Conservation (phyloP, 2,888 invertebrate species). For the Apantesis nais region DNA sequence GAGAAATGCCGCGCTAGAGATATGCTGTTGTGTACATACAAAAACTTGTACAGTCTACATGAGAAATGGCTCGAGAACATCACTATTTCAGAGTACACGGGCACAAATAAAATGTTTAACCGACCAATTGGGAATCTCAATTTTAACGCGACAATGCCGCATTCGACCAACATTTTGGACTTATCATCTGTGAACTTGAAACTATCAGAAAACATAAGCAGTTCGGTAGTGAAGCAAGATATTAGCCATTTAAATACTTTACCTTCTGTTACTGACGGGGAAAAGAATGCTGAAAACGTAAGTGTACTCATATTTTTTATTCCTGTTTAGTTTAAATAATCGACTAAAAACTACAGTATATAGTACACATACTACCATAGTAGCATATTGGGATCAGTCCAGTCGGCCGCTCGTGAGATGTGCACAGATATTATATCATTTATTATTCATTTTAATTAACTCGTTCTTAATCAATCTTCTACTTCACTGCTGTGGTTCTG, state of each 20-base stretch:
- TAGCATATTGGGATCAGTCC: too few relatives aligned
- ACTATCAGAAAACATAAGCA: constrained; percentile 86
- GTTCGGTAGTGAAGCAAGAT: constrained; percentile 77
- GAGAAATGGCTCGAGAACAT: constrained; percentile 80
- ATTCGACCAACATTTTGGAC: constrained; percentile 88
- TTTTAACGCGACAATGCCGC: constrained; percentile 74
- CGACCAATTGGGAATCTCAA: constrained; percentile 82
- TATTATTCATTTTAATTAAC: too few relatives aligned
- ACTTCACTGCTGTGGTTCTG: too few relatives aligned
- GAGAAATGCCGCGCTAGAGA: constrained; percentile 89
- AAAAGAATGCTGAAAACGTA: constrained; percentile 87
- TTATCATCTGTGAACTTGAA: constrained; percentile 87
- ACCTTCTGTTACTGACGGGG: constrained; percentile 81
- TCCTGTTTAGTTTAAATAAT: too few relatives aligned
- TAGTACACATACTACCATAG: too few relatives aligned
- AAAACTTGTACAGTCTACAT: constrained; percentile 83
- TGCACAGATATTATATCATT: too few relatives aligned
- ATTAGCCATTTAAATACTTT: constrained; percentile 71
- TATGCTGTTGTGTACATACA: constrained; percentile 87
- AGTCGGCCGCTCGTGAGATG: too few relatives aligned
- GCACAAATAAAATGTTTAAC: constrained; percentile 68
- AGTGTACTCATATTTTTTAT: constrained; percentile 41
- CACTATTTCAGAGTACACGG: constrained; percentile 74
- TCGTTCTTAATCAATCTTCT: too few relatives aligned
- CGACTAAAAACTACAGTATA: too few relatives aligned